These are phyloP conservation scores for Delphinapterus leucas DNA, from an alignment of 2,113 vertebrate species.

Conservation along the genomic window DNA sequence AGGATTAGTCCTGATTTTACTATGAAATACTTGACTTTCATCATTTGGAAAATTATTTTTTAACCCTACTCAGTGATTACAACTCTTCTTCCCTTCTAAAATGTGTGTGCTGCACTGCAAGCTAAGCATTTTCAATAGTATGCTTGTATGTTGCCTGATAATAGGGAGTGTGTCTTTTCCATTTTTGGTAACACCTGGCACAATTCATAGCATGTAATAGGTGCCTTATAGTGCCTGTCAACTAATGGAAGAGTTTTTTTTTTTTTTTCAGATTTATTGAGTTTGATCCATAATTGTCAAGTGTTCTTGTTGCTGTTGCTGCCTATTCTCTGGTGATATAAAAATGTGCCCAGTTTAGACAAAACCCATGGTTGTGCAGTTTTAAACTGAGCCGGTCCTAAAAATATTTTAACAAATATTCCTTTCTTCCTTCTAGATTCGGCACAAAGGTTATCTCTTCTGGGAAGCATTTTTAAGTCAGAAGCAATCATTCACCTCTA, in stretches of 20 bases:
- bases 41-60: background rate
- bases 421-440: background rate
- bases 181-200: background rate
- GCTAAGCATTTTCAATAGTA: background rate
- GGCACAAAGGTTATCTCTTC: background rate
- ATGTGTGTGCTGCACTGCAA: background rate
- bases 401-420: conserved; percentile 14
- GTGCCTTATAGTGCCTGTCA: background rate
- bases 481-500: background rate
- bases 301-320: background rate
- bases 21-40: background rate
- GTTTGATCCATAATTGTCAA: background rate
- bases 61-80: background rate
- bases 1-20: background rate
- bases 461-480: background rate
- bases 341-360: background rate
- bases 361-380: background rate
- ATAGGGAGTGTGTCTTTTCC: background rate
- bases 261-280: background rate
- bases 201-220: background rate
- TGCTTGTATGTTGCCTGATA: background rate
- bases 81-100: background rate
- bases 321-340: background rate
- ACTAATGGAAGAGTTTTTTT: background rate
- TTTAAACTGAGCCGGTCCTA: background rate